A percentile compares a stretch with the other conserved stretches of the same genome.
Evolutionary conservation across 2,888 invertebrate genomes (phyloP).

Genomic region (Amitus sp.): DNA sequence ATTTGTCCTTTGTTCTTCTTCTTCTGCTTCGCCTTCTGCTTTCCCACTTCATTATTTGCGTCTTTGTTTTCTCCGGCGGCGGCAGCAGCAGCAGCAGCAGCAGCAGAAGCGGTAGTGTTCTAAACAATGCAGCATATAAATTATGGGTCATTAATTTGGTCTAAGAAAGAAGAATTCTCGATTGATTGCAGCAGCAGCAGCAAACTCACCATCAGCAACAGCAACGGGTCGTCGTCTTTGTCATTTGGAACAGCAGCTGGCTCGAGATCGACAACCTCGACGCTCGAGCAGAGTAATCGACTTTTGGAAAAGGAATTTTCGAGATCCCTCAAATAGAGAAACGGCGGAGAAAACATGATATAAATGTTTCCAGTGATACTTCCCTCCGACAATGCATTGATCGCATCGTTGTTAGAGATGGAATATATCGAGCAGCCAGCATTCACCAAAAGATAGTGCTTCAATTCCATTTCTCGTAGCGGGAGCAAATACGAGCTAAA

Average conservation of each 20-base stretch:
- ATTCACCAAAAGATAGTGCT: constrained; percentile 58
- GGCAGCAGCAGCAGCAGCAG: no score
- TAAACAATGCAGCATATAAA: no score
- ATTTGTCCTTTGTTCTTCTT: no score
- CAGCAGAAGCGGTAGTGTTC: no score
- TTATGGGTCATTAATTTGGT: no score
- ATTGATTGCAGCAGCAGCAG: no score
- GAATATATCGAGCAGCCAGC: constrained; percentile 64
- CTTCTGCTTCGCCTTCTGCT: constrained; percentile 25
- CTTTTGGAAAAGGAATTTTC: constrained; percentile 44
- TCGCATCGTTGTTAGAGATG: constrained; percentile 67
- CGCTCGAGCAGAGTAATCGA: constrained; percentile 48
- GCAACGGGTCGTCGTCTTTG: no score
- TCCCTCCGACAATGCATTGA: constrained; percentile 67
- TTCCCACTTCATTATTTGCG: no score
- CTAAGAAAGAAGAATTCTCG: no score
- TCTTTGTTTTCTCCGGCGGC: no score
- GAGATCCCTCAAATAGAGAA: constrained; percentile 56
- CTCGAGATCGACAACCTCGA: constrained; percentile 51
- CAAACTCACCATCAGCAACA: no score
- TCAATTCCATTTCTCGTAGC: constrained; percentile 59
- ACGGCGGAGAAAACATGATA: constrained; percentile 65
- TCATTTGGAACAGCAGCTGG: constrained; percentile 8
- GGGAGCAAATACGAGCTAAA: constrained; percentile 59
- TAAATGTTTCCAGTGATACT: constrained; percentile 68